Evolutionary conservation across 2,888 invertebrate genomes (phyloP).

Genomic region (Neelides folsomi): DNA sequence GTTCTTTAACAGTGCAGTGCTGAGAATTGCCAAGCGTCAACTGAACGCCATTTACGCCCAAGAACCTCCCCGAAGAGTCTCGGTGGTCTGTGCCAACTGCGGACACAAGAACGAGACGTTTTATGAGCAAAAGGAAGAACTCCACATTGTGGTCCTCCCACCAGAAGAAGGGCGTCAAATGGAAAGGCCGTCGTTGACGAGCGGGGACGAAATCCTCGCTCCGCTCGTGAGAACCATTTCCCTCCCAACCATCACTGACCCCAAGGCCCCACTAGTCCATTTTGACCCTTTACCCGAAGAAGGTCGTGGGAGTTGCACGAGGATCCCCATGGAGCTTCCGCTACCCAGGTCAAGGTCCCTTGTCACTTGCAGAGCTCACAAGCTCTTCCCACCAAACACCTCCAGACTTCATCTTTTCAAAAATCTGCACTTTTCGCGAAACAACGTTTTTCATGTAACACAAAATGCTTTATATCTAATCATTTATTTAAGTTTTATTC

Average conservation of each 20-base stretch:
- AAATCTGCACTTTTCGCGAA: conserved; percentile 29
- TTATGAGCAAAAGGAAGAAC: neutral
- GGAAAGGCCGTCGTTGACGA: too few species aligned
- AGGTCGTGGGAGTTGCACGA: neutral
- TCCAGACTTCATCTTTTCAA: conserved; percentile 26
- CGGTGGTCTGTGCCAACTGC: conserved; percentile 31
- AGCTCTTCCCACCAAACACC: conserved; percentile 11
- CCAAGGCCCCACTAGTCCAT: conserved; percentile 12
- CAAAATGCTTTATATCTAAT: neutral
- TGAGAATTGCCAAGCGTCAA: conserved; percentile 31
- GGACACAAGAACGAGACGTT: conserved; percentile 32
- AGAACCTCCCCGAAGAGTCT: conserved; percentile 25
- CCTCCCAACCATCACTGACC: conserved; percentile 27
- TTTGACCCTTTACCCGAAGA: conserved; percentile 1
- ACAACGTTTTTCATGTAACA: conserved; percentile 32
- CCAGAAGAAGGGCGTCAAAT: too few species aligned
- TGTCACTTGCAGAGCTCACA: conserved; percentile 25
- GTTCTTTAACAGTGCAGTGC: conserved; percentile 31
- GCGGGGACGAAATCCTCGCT: neutral
- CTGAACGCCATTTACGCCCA: conserved; percentile 32
- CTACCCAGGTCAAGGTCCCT: conserved; percentile 27
- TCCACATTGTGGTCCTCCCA: neutral
- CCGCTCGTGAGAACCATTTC: conserved; percentile 26
- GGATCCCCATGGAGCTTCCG: conserved; percentile 8
- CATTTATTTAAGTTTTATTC: neutral